Evolutionary conservation across 2,797 vertebrate species (phyloP), one percentile per base, ranked within the genome.

Genomic region (Acanthornis magna): DNA sequence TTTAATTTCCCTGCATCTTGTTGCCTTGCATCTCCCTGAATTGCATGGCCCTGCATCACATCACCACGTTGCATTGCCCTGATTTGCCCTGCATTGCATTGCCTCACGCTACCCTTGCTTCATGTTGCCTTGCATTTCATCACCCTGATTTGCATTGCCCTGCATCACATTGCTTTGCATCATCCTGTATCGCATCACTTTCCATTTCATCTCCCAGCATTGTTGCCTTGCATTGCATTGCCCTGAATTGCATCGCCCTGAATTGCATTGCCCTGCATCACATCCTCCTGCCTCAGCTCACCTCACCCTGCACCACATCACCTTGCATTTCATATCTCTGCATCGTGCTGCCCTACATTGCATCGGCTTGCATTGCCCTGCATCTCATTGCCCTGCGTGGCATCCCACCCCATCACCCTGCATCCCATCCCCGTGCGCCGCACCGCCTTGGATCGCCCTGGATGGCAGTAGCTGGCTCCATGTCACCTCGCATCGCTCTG

Each of bases 371-470:
- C 53, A 25, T 11, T 50, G 40, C 63, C 29, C 63, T 76, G 40
- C 55, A 61, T 68, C 47, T 29, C 62, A 32, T 5, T 45, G 62
- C 72, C 72, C 62, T 20, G 60, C 29, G 23, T 25, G 16, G 21
- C 40, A 36, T 38, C 53, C 8, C 43, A 40, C 27, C 7, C 5
- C 43, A 30, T 2, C 5, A 2, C 40, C 30, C 45, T 30, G 29
- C 45, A 36, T 27, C 2, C 5, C 50, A 19, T 14, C 11, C 5
- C 47, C 3, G 9, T 32, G 88, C 25, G n/a, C n/a, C 53, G 75
- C 77, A 32, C 16, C 1, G 1, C 36, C 61, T 70, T 2, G 17
- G 45, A 34, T 68, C 1, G 1, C 36, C 61, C 74, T 2, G 17
- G 45, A 34, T 68, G 19, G 32, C 85, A 75, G 79, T 89, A 74